phyloP scores from a whole-genome alignment of 2,888 invertebrate species.

The Andricus curvator region DNA sequence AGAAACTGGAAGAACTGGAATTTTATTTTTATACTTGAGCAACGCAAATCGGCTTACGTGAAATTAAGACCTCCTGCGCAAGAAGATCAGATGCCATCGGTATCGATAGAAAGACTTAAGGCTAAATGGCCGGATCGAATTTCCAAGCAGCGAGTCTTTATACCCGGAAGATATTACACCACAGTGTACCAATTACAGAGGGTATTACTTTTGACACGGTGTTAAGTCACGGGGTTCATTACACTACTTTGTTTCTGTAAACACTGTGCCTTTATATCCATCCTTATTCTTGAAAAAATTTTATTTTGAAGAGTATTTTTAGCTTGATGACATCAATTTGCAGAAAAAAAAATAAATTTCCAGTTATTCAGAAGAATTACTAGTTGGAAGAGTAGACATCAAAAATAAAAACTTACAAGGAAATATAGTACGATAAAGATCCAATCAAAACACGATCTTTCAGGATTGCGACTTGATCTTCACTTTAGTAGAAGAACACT shows the following conservation, averaged over 20 bases:
- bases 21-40: constrained; percentile 16
- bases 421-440: constrained; percentile 33
- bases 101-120: constrained; percentile 45
- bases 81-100: constrained; percentile 55
- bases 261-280: background rate
- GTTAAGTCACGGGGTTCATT: constrained; percentile 35
- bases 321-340: background rate
- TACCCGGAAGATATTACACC: constrained; percentile 38
- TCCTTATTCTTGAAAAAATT: background rate
- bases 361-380: background rate
- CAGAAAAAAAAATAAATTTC: background rate
- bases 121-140: constrained; percentile 57
- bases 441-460: constrained; percentile 58
- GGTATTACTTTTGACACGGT: constrained; percentile 33
- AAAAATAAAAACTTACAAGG: constrained; percentile 21
- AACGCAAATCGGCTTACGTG: constrained; percentile 48
- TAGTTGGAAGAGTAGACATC: background rate
- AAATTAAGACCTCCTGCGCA: constrained; percentile 50
- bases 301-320: background rate
- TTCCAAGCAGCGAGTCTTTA: constrained; percentile 45
- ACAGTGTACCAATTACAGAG: constrained; percentile 38
- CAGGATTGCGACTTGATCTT: constrained; percentile 66
- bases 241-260: constrained; percentile 13
- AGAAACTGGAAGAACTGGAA: constrained; percentile 22
- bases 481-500: constrained; percentile 61